phyloP scores from a whole-genome alignment of 2,113 vertebrate genomes.

The Balaeniceps rex region DNA sequence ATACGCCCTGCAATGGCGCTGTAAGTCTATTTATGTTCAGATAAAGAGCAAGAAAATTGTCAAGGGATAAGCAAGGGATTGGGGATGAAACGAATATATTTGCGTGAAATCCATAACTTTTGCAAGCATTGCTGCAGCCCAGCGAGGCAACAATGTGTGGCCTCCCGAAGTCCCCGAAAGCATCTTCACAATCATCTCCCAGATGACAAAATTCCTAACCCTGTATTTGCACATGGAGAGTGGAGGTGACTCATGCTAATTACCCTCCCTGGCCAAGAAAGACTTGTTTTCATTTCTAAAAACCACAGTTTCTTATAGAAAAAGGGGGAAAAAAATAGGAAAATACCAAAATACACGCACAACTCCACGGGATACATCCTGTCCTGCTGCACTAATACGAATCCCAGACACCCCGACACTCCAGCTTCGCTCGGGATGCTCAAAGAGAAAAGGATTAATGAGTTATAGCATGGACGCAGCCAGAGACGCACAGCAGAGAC shows the following conservation, averaged over 20 bases:
- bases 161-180: background rate
- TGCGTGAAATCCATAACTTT: background rate
- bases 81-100: background rate
- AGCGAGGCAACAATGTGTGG: rapidly evolving
- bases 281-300: slow-evolving; percentile 49
- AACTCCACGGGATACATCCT: background rate
- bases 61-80: background rate
- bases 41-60: background rate
- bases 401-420: background rate
- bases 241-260: slow-evolving; percentile 46
- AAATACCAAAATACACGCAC: slow-evolving; percentile 24
- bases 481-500: background rate
- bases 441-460: background rate
- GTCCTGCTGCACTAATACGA: background rate
- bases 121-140: background rate
- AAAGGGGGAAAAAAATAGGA: background rate
- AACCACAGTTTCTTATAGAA: slow-evolving; percentile 7
- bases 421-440: background rate
- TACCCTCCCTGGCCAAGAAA: background rate
- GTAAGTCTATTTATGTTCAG: background rate
- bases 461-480: background rate
- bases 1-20: background rate
- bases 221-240: background rate
- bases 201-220: background rate
- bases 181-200: background rate